Evolutionary conservation across 2,888 invertebrate species (phyloP).

Genomic region (Mantis religiosa): DNA sequence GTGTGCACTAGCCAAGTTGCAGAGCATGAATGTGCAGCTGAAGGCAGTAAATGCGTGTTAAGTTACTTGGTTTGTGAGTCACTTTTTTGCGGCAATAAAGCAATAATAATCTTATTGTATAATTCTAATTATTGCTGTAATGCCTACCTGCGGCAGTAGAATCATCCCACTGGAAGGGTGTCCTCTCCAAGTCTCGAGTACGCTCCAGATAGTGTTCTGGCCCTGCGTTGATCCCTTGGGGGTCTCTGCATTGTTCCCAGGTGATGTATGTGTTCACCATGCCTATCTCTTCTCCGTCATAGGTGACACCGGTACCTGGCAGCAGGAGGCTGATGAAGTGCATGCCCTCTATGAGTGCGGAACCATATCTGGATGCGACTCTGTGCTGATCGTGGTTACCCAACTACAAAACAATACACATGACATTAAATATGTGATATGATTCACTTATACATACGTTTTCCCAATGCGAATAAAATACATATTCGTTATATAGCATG

Average conservation of each 20-base stretch:
- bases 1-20: too few species aligned
- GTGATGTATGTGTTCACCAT: constrained; percentile 61
- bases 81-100: constrained; percentile 26
- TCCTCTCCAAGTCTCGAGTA: constrained; percentile 37
- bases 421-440: not conserved
- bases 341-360: constrained; percentile 61
- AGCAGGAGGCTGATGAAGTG: constrained; percentile 66
- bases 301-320: constrained; percentile 74
- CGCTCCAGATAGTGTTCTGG: constrained; percentile 21
- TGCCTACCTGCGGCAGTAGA: constrained; percentile 24
- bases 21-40: too few species aligned
- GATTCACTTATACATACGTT: too few species aligned
- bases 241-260: constrained; percentile 61
- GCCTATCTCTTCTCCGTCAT: constrained; percentile 83
- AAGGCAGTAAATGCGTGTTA: too few species aligned
- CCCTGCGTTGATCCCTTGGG: constrained; percentile 50
- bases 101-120: too few species aligned
- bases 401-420: constrained; percentile 35
- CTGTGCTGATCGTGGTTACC: constrained; percentile 68
- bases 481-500: too few species aligned
- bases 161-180: constrained; percentile 41
- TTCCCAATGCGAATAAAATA: too few species aligned
- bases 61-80: too few species aligned
- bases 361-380: constrained; percentile 59
- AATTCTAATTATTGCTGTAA: constrained; percentile 20